Base-by-base conservation (phyloP, 2,113 vertebrate genomes). In the Leptobrachium leishanense region DNA sequence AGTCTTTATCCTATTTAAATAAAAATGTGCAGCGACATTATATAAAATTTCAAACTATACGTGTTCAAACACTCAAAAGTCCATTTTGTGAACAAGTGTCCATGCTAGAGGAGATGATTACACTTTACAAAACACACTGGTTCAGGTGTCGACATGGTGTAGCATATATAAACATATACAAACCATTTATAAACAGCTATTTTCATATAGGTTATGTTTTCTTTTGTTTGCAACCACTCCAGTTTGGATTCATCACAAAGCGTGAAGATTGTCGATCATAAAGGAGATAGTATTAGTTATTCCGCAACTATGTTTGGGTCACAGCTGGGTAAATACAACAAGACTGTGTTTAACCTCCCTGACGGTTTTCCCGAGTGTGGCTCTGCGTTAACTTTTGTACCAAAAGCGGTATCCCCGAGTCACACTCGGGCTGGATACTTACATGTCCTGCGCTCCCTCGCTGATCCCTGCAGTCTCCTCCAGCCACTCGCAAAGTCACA, bases 21-120 rank as follows among this genome's bases (percentile, higher is more conserved):
- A 71, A 74, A 50, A 79, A 74, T 62, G 69, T 62, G 50, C 70
- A 79, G 12, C n/a, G 13, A 15, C 9, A 59, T 72, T n/a, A 31
- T 73, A 73, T 31, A 79, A 72, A 79, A 64, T 31, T 31, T 8
- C 55, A 64, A 5, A 3, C 13, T 65, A 53, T 65, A 2, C 54
- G 46, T 66, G 50, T 40, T 78, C 40, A 12, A 77, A 70, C 68
- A 78, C 50, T n/a, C 43, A 20, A 1, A 65, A 55, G 72, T 55
- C 20, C 46, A 73, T 68, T 67, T 41, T 54, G 63, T 79, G 67
- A 67, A 79, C 46, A 57, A 44, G 55, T 40, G 44, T 42, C 43
- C 15, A 43, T 15, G 53, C 13, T 62, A 15, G n/a, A 68, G 68
- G 44, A 44, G 53, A 43, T 13, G 55, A 44, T 46, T 31, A 66